phyloP scores from a whole-genome alignment of 1,140 invertebrate genomes.

The Papilio glaucus region DNA sequence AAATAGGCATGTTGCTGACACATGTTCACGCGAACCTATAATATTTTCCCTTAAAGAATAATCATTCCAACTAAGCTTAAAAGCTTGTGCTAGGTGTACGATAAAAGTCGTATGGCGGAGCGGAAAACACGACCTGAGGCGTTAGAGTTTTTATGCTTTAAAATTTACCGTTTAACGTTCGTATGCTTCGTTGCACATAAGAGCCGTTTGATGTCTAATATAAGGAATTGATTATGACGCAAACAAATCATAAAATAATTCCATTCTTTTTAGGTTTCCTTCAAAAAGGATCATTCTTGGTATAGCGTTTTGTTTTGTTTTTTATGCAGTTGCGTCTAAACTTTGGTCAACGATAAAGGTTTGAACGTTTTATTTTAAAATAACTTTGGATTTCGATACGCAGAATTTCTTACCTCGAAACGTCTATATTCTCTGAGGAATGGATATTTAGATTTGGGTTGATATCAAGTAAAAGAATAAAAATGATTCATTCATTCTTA shows the following conservation, averaged over 20 bases:
- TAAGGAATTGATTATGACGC: background rate
- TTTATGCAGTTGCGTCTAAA: background rate
- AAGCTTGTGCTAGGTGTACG: too few relatives aligned
- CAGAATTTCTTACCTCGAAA: background rate
- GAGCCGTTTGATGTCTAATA: background rate
- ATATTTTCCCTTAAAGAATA: too few relatives aligned
- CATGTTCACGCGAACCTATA: too few relatives aligned
- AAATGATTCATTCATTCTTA: slow-evolving; percentile 17
- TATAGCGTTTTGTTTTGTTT: background rate
- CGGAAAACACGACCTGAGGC: too few relatives aligned
- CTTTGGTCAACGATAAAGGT: background rate
- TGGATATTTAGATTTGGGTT: background rate
- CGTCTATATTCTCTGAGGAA: background rate
- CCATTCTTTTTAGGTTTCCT: too few relatives aligned
- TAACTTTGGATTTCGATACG: background rate
- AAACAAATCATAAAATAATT: background rate
- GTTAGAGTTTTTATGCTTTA: background rate
- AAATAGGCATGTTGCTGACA: too few relatives aligned
- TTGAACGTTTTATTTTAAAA: too few relatives aligned
- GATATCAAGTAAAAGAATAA: slow-evolving; percentile 8
- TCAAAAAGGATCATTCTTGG: background rate
- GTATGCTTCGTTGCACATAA: background rate
- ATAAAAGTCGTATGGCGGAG: too few relatives aligned
- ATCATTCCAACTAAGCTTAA: too few relatives aligned
- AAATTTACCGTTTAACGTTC: background rate